Base-by-base conservation (phyloP, 2,888 invertebrate species). In the Cataglyphis albicans region DNA sequence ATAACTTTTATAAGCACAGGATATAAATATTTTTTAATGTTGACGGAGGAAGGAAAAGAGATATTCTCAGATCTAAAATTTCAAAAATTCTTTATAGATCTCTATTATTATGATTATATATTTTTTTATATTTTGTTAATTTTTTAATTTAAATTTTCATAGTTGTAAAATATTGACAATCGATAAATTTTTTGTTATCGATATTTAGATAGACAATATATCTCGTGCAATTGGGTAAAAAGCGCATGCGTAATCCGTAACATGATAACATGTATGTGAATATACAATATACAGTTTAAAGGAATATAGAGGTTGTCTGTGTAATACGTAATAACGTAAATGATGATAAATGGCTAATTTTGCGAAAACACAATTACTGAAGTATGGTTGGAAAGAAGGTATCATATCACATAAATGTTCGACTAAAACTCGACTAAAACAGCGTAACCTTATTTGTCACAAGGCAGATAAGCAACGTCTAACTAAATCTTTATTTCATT, bases 311-410 rank as follows among this genome's bases (percentile, higher is more conserved):
- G n/a, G 7, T n/a, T 52, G n/a, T 52, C 18, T 41, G 4, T 41
- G 3, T 44, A 5, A 5, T 44, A 41, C 41, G 4, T 29, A 15
- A 61, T 29, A 29, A 25, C 15, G 1, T 57, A 48, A 15, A 68
- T 94, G 93, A 81, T 92, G 41, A 96, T 57, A 48, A 15, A 68
- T 94, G 93, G 82, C 92, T 44, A 96, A 97, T 95, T 97, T 97
- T 94, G 97, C 97, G 12, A 95, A 96, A 89, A 96, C 96, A 84
- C 97, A 97, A 91, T 93, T 98, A 15, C 95, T 97, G 90, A 97
- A 97, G 95, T 97, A 97, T 92, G 98, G 98, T 29, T 98, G 98
- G 97, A 96, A 95, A 76, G 96, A 96, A 95, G 97, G 97, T 96
- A 95, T 63, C 81, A 10, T 67, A 12, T 70, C 9, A 9, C 4